Evolutionary conservation across 2,113 vertebrate species (phyloP).

Genomic region (Limnothrissa miodon): DNA sequence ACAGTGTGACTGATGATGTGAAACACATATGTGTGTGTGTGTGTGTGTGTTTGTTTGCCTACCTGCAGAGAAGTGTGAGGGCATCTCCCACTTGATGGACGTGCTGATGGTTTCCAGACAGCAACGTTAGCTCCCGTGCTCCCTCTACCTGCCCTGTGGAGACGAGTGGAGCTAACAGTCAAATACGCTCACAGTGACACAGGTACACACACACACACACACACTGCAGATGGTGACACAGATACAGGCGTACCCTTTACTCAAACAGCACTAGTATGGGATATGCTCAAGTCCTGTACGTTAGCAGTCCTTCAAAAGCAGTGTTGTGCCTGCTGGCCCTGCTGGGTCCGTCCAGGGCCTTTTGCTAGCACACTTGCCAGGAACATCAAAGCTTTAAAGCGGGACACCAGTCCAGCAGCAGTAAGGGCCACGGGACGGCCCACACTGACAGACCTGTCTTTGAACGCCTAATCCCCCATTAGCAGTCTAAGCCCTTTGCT

Average conservation of each 20-base stretch:
- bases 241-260: neutral
- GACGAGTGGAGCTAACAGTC: conserved; percentile 35
- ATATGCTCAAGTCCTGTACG: neutral
- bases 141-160: conserved; percentile 56
- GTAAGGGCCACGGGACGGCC: too few relatives aligned
- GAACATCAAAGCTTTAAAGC: neutral
- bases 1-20: neutral
- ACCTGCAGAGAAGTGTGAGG: conserved; percentile 69
- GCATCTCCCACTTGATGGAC: conserved; percentile 42
- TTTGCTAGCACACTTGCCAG: neutral
- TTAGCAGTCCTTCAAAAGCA: neutral
- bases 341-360: neutral
- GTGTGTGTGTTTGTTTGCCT: conserved; percentile 31
- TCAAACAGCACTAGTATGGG: neutral
- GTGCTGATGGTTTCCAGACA: conserved; percentile 42
- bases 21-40: neutral
- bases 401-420: neutral
- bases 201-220: conserved; percentile 32
- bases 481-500: neutral
- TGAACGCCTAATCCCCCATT: neutral
- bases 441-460: neutral
- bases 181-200: conserved; percentile 7
- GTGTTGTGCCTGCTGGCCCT: neutral
- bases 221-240: neutral
- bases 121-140: conserved; percentile 45